Percentiles rank a stretch among this genome's conserved stretches.
Conservation (phyloP, 1,140 invertebrate species). For the Diachasma alloeum region DNA sequence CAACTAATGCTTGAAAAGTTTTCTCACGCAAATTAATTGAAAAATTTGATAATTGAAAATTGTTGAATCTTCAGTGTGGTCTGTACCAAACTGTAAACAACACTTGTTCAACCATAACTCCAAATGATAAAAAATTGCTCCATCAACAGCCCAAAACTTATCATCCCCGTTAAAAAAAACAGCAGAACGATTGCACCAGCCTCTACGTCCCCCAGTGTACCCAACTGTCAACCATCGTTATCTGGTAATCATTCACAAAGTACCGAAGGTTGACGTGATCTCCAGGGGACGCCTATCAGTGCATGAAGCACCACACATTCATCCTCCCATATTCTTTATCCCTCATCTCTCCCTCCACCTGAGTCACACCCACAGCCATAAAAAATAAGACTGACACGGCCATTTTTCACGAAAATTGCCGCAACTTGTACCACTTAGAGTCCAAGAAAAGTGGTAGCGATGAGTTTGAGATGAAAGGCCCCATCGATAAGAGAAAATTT, state of each 20-base stretch:
- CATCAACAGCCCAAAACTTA: not conserved
- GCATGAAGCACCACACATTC: not conserved
- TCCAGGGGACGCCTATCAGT: not conserved
- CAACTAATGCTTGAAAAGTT: too few species aligned
- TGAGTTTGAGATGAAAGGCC: constrained; percentile 1
- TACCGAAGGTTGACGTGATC: not conserved
- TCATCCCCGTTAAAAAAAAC: not conserved
- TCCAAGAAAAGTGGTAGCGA: not conserved
- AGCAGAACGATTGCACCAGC: not conserved
- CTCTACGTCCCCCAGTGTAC: not conserved
- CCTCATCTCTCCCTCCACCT: not conserved
- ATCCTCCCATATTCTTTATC: not conserved
- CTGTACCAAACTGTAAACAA: too few species aligned
- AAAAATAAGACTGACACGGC: not conserved
- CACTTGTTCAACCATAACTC: not conserved
- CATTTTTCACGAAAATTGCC: not conserved
- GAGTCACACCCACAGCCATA: not conserved
- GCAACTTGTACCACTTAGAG: not conserved
- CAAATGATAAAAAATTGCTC: not conserved
- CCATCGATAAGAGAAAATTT: not conserved
- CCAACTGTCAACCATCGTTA: not conserved
- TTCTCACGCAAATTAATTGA: too few species aligned
- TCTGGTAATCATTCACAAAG: not conserved
- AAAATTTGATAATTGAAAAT: too few species aligned
- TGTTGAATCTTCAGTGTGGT: too few species aligned